Conservation (phyloP, 2,113 vertebrate genomes). For the Myodes glareolus region DNA sequence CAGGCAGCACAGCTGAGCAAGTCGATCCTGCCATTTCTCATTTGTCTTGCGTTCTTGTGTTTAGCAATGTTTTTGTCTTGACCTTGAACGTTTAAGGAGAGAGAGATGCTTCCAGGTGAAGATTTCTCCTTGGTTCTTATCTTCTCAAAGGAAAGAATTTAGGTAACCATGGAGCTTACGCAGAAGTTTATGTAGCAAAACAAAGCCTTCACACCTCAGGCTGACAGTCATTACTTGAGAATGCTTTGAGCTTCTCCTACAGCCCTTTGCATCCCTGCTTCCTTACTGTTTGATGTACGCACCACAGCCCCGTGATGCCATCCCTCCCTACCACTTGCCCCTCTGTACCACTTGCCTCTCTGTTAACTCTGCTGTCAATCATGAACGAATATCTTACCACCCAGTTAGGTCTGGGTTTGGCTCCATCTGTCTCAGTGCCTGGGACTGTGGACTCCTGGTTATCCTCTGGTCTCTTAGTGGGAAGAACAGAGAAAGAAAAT, state of each 20-base stretch:
- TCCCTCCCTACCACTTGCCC: not conserved
- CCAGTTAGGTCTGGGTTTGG: not conserved
- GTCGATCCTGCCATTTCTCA: not conserved
- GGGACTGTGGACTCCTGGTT: not conserved
- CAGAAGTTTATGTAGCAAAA: not conserved
- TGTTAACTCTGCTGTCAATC: not conserved
- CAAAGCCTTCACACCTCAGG: not conserved
- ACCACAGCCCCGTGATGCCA: accelerated
- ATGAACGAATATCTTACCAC: not conserved
- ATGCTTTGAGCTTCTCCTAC: not conserved
- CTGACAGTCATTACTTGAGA: not conserved
- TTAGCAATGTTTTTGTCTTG: not conserved
- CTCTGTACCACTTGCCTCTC: not conserved
- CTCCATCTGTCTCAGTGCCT: not conserved
- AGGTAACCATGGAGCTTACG: not conserved
- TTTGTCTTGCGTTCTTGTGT: not conserved
- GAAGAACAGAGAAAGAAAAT: not conserved
- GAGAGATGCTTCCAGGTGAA: not conserved
- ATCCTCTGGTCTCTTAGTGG: constrained; percentile 6
- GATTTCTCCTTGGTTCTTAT: not conserved
- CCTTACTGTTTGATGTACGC: not conserved
- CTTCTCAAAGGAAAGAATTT: not conserved
- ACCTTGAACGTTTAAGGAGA: constrained; percentile 51
- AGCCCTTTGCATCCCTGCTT: not conserved
- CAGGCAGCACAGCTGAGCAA: not conserved